These are phyloP conservation scores for Lasioglossum zephyrum DNA, from an alignment of 2,888 invertebrate species.

Conservation along the genomic window DNA sequence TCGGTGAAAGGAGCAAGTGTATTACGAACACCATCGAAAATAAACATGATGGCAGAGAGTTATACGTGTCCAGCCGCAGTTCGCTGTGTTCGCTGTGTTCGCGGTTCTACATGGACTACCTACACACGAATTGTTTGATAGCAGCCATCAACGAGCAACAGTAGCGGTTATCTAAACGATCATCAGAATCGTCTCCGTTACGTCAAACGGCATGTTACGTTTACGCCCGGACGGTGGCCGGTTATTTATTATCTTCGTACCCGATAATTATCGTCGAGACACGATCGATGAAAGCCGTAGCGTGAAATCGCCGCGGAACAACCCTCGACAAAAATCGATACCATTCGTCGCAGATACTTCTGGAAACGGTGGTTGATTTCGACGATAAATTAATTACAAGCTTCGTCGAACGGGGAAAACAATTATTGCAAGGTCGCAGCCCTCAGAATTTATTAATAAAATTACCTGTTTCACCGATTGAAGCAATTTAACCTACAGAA, in stretches of 20 bases:
- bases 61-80: not conserved
- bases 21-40: not conserved
- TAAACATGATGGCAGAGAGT: not conserved
- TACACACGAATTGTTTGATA: constrained; percentile 10
- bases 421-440: not conserved
- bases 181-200: not conserved
- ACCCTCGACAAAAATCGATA: constrained; percentile 15
- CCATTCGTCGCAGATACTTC: constrained; percentile 1
- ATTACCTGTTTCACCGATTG: not conserved
- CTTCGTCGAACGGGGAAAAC: not conserved
- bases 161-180: constrained; percentile 12
- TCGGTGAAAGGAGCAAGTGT: not conserved
- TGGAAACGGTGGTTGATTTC: constrained; percentile 3
- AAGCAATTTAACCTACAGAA: no score
- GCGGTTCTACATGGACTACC: not conserved
- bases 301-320: constrained; percentile 24
- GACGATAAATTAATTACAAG: not conserved
- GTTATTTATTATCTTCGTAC: constrained; percentile 8
- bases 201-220: not conserved
- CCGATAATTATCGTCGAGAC: constrained; percentile 1
- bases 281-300: not conserved
- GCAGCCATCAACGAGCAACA: not conserved
- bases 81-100: not conserved
- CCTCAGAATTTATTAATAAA: not conserved
- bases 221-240: not conserved